phyloP scores from a whole-genome alignment of 2,888 invertebrate species.

The Drosophila dives region DNA sequence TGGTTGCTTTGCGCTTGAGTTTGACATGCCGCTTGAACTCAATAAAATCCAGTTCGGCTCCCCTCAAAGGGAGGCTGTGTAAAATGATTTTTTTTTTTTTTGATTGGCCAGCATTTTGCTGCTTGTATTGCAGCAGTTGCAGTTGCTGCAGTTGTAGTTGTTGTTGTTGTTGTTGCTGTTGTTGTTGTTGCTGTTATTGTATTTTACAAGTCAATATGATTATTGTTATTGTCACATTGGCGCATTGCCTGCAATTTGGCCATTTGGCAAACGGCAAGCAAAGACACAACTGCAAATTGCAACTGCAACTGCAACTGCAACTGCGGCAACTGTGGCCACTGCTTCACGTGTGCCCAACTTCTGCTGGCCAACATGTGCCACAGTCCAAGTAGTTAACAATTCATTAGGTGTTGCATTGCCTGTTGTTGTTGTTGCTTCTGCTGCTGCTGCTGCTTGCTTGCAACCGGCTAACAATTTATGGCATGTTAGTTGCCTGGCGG shows the following conservation, averaged over 20 bases:
- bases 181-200: slow-evolving; percentile 37
- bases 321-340: slow-evolving; percentile 13
- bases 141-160: slow-evolving; percentile 3
- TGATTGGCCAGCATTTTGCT: slow-evolving; percentile 37
- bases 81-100: slow-evolving; percentile 50
- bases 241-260: slow-evolving; percentile 68
- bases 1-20: slow-evolving; percentile 57
- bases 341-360: slow-evolving; percentile 60
- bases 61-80: background rate
- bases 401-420: slow-evolving; percentile 76
- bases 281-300: slow-evolving; percentile 32
- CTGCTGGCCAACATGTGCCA: slow-evolving; percentile 58
- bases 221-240: slow-evolving; percentile 72
- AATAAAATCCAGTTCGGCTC: slow-evolving; percentile 14
- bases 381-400: slow-evolving; percentile 78
- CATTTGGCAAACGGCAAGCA: slow-evolving; percentile 48
- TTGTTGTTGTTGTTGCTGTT: slow-evolving; percentile 35
- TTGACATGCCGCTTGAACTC: slow-evolving; percentile 57
- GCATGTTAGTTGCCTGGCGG: slow-evolving; percentile 55
- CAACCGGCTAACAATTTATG: slow-evolving; percentile 70
- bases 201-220: slow-evolving; percentile 73
- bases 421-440: slow-evolving; percentile 31
- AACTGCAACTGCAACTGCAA: slow-evolving; percentile 31
- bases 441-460: slow-evolving; percentile 34
- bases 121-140: slow-evolving; percentile 33